Base-by-base conservation (phyloP, 2,113 vertebrate genomes). In the Mionectes macconnelli region DNA sequence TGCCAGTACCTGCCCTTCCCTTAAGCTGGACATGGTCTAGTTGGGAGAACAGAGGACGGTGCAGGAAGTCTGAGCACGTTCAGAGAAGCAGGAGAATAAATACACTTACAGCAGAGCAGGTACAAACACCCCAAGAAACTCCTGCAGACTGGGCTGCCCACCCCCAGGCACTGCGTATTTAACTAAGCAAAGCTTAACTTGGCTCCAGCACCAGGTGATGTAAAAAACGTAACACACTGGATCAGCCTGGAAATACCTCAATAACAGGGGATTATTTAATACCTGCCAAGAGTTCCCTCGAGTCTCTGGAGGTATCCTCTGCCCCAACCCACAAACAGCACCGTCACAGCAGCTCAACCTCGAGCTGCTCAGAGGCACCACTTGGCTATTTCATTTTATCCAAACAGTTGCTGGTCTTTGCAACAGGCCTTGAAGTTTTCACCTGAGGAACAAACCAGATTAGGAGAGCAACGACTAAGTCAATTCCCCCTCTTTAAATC, bases 171-270 rank as follows among this genome's bases (percentile, higher is more conserved):
- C 25, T 28, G n/a, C 12, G 2, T 19, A 18, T 20, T 66, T 18
- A 57, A 25, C 8, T 22, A 35, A 5, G 12, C 3, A 57, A 57
- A 45, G 30, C 68, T 31, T 73, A 44, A 77, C 7, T 17, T 40
- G 27, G 56, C 82, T 67, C 20, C 74, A 78, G 52, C 12, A 24
- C 20, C 1, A 62, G 33, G 0, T 19, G 47, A 28, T 30, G 17
- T 28, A 44, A 37, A 39, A 57, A 44, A 39, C 0, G 0, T 1
- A 28, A 24, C 18, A 28, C 2, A 2, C 28, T 33, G 14, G 4
- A 56, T 12, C 53, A 47, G 57, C 44, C 62, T 62, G 53, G 27
- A 80, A 90, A 63, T 23, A 53, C 60, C 56, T 59, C 85, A 66
- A 1, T 28, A 47, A 62, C 2, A 77, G 42, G 12, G 45, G n/a